Conservation (phyloP, 2,113 vertebrate species). For the Phainopepla nitens region DNA sequence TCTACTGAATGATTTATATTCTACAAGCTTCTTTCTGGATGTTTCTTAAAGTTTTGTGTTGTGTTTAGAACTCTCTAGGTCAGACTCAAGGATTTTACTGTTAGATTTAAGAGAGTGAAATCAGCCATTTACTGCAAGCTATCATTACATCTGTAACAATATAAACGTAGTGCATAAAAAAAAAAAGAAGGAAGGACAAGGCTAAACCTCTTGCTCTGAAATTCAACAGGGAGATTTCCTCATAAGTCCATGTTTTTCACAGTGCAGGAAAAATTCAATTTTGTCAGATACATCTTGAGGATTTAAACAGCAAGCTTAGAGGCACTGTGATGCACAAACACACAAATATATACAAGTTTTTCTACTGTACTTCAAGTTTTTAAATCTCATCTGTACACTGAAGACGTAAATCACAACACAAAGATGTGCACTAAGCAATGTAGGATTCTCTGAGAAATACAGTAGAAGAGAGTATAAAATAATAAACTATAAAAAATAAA, state of each 20-base stretch:
- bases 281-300: not conserved
- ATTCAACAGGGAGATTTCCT: not conserved
- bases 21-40: not conserved
- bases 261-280: not conserved
- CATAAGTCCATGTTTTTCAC: not conserved
- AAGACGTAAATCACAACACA: not conserved
- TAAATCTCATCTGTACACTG: not conserved
- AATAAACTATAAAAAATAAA: not conserved
- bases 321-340: not conserved
- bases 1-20: not conserved
- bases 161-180: not conserved
- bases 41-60: not conserved
- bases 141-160: not conserved
- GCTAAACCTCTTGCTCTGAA: not conserved
- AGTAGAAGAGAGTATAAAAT: not conserved
- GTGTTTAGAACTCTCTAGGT: not conserved
- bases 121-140: not conserved
- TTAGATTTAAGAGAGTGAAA: not conserved
- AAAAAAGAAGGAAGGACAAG: not conserved
- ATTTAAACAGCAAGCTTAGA: not conserved
- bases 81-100: not conserved
- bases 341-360: not conserved
- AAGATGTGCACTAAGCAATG: not conserved
- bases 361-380: not conserved
- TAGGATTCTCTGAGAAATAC: not conserved